These are phyloP conservation scores for Rhynchomys soricoides DNA, from an alignment of 2,113 vertebrate genomes.

Conservation along the genomic window DNA sequence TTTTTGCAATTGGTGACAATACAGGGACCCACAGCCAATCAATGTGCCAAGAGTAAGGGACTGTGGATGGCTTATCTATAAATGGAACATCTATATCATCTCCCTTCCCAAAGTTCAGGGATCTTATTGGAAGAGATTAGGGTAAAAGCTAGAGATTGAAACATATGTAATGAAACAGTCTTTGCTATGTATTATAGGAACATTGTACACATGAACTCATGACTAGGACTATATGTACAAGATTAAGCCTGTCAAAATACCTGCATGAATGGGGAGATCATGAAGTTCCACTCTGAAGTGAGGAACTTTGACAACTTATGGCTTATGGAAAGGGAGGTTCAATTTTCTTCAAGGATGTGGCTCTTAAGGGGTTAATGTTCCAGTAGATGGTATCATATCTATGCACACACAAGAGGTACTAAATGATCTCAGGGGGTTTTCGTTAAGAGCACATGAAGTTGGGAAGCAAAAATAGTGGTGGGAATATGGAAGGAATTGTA, in stretches of 20 bases:
- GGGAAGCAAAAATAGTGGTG: neutral
- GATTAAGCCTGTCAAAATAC: neutral
- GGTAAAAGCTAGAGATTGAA: neutral
- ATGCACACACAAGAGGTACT: too few relatives aligned
- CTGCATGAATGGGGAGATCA: neutral
- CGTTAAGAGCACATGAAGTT: too few relatives aligned
- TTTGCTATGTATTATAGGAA: neutral
- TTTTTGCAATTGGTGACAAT: neutral
- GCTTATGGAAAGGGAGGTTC: too few relatives aligned
- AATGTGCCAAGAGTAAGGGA: neutral
- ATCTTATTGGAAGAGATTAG: neutral
- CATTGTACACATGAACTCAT: neutral
- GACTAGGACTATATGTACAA: neutral
- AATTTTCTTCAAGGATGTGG: neutral
- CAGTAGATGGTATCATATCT: neutral
- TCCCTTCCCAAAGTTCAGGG: neutral
- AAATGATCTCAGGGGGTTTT: neutral
- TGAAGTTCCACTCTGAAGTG: neutral
- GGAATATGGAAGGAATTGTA: neutral
- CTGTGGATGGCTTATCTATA: neutral
- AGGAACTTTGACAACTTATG: neutral
- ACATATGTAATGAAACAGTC: neutral
- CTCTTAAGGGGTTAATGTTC: neutral
- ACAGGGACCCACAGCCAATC: neutral
- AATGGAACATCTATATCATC: neutral